Conservation (phyloP, 2,888 invertebrate genomes). For the Ichneumon xanthorius region DNA sequence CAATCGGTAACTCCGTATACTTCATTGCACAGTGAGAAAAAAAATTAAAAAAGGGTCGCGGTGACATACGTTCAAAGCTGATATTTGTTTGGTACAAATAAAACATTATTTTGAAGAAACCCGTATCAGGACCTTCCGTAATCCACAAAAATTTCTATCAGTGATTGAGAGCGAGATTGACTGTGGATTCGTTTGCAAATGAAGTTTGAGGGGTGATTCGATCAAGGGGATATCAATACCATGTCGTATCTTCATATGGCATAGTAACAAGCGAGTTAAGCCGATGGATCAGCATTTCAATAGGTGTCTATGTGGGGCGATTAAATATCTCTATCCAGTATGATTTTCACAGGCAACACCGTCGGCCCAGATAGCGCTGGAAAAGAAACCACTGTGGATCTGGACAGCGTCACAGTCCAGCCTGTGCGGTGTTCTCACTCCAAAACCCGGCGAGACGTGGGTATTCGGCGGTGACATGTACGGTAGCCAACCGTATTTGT, state of each 20-base stretch:
- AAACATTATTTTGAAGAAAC: no score
- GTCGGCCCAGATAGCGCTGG: slow-evolving; percentile 86
- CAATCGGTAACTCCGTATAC: neutral
- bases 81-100: no score
- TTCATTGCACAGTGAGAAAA: neutral
- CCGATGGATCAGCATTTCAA: slow-evolving; percentile 11
- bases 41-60: no score
- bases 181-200: neutral
- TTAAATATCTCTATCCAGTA: slow-evolving; percentile 29
- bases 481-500: slow-evolving; percentile 86
- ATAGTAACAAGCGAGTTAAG: slow-evolving; percentile 6
- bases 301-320: slow-evolving; percentile 1
- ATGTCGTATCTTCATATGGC: neutral
- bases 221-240: slow-evolving; percentile 6
- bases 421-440: slow-evolving; percentile 88
- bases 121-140: no score
- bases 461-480: slow-evolving; percentile 86
- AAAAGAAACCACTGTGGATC: slow-evolving; percentile 87
- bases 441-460: slow-evolving; percentile 88
- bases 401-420: slow-evolving; percentile 87
- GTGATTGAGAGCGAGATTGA: neutral
- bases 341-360: slow-evolving; percentile 63
- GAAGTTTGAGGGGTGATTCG: neutral
- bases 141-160: neutral
- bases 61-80: no score